phyloP scores from a whole-genome alignment of 2,113 vertebrate genomes.

The Cephalopholis sonnerati region DNA sequence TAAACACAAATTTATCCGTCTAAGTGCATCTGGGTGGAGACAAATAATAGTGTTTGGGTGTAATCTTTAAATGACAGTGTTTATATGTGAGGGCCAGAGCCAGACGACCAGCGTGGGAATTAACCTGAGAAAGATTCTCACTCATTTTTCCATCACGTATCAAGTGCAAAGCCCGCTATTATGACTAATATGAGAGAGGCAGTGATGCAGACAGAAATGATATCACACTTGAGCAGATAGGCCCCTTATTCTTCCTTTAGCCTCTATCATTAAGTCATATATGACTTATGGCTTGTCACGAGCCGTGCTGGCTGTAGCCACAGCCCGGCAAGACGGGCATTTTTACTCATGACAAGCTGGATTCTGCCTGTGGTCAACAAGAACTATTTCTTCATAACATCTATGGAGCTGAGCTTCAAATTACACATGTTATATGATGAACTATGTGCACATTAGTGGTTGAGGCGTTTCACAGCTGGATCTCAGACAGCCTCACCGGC shows the following conservation, averaged over 20 bases:
- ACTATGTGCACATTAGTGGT: constrained; percentile 38
- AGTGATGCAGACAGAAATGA: constrained; percentile 73
- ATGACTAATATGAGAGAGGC: constrained; percentile 73
- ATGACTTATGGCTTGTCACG: constrained; percentile 74
- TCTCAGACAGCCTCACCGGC: constrained; percentile 7
- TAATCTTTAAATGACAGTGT: constrained; percentile 80
- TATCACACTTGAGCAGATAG: constrained; percentile 75
- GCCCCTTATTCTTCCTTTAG: constrained; percentile 74
- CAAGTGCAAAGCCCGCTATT: constrained; percentile 67
- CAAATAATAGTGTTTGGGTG: constrained; percentile 72
- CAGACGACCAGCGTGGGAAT: constrained; percentile 47
- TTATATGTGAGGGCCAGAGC: constrained; percentile 33
- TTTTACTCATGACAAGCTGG: constrained; percentile 56
- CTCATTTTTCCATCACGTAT: constrained; percentile 66
- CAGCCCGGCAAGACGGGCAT: constrained; percentile 13
- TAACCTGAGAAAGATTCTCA: constrained; percentile 56
- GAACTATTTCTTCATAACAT: constrained; percentile 51
- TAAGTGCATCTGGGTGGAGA: constrained; percentile 46
- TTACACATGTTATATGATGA: constrained; percentile 53
- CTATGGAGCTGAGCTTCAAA: constrained; percentile 42
- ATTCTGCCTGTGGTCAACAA: constrained; percentile 27
- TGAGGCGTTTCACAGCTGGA: neutral
- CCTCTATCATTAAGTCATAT: constrained; percentile 76
- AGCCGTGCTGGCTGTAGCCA: constrained; percentile 38
- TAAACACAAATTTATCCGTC: constrained; percentile 43